Evolutionary conservation across 2,113 vertebrate species (phyloP), one percentile per base, ranked within the genome.

Genomic region (Butorides virescens): DNA sequence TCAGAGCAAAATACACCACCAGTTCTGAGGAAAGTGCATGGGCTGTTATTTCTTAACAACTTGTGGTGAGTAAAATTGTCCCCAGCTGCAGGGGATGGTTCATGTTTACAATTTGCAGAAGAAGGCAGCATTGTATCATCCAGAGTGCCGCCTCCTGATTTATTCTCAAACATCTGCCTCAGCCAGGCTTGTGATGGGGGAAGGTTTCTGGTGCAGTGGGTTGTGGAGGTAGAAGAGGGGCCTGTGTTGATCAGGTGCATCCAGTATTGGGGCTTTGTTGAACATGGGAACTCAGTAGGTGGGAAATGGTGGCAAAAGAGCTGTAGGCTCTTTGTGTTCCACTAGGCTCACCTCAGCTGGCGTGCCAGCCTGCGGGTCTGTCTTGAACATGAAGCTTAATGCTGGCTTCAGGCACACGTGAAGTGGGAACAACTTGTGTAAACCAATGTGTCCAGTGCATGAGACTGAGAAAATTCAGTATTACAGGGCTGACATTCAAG

Each of bases 41-140:
- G 36, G 15, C 30, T 84, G 52, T 67, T 94, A 37, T 74, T 95
- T 95, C 73, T 71, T 52, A 88, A 70, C 39, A 77, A 36, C 22
- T 91, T 90, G 83, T 73, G 82, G 65, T 93, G 71, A 82, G 46
- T 87, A 70, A 95, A 96, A 93, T 78, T 68, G 85, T 89, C 70
- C 65, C 77, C 84, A 87, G 80, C 76, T 92, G 79, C 73, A 89
- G 63, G 62, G 68, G 32, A 50, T 39, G 68, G 56, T 6, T 94
- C 36, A 10, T 91, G 89, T 92, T 95, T 75, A 61, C 80, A 58
- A 1, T 34, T n/a, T 91, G 91, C 87, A 42, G 88, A 93, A 81
- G 84, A 75, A 86, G 73, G 62, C 77, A 89, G 76, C 39, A 36
- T 61, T 56, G 53, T 50, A 11, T 72, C 72, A 63, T 36, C 16